A percentile compares a stretch with the other conserved stretches of the same genome.
These are phyloP conservation scores for Thunnus albacares DNA, from an alignment of 2,797 vertebrate genomes.

Conservation along the genomic window DNA sequence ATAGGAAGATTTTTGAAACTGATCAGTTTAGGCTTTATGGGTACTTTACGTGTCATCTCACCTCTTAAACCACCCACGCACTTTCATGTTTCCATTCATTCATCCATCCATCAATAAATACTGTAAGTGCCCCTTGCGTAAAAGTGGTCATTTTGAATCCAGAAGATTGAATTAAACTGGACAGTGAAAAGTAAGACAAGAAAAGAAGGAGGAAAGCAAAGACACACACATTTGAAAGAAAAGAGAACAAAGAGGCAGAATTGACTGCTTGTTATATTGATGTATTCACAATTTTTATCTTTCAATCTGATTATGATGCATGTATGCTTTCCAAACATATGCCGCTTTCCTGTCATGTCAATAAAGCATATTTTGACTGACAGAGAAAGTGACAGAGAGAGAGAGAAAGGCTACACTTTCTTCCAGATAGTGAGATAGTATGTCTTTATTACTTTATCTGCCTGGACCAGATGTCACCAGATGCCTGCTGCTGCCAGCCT, in stretches of 20 bases:
- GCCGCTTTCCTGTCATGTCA: conserved; percentile 41
- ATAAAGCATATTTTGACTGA: conserved; percentile 51
- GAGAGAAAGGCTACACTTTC: conserved; percentile 44
- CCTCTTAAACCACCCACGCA: no score
- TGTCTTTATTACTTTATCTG: conserved; percentile 80
- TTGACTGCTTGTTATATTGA: neutral
- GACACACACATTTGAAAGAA: neutral
- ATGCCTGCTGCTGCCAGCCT: conserved; percentile 70
- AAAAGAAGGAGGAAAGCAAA: neutral
- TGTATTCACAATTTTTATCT: no score
- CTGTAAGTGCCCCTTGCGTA: neutral
- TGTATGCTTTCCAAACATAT: conserved; percentile 21
- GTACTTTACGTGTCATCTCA: no score
- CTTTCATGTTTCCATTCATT: neutral
- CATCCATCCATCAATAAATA: neutral
- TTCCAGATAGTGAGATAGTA: conserved; percentile 69
- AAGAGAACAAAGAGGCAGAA: conserved; percentile 3
- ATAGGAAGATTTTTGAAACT: no score
- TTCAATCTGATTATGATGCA: no score
- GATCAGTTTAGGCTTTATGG: no score
- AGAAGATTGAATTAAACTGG: neutral
- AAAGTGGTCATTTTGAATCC: neutral
- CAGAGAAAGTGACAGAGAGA: conserved; percentile 41
- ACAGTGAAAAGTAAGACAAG: neutral
- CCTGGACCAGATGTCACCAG: conserved; percentile 79